Conservation (phyloP, 2,797 vertebrate species). For the Acanthis flammea region DNA sequence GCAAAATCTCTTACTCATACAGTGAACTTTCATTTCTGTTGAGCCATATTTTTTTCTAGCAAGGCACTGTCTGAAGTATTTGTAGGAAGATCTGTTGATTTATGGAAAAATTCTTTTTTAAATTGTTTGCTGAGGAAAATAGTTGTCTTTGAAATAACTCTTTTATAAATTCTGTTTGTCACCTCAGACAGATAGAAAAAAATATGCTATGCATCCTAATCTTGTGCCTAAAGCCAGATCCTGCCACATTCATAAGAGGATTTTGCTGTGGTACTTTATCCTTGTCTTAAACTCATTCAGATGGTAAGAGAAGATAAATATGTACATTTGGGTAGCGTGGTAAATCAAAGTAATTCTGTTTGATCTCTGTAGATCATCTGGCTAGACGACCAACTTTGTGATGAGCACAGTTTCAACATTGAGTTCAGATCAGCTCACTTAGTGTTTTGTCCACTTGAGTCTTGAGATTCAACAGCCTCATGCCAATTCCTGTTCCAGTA, state of each 20-base stretch:
- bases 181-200: neutral
- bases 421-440: neutral
- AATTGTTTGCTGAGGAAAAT: neutral
- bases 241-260: neutral
- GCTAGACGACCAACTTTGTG: neutral
- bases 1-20: neutral
- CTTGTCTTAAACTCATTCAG: neutral
- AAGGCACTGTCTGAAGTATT: neutral
- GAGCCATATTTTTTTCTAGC: neutral
- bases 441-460: neutral
- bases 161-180: neutral
- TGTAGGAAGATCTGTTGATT: neutral
- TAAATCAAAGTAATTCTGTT: neutral
- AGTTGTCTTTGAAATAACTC: neutral
- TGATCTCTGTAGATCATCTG: neutral
- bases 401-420: accelerated
- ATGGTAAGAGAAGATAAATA: neutral
- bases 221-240: neutral
- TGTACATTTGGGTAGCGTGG: neutral
- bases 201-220: neutral
- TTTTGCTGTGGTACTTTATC: neutral
- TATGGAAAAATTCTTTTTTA: neutral
- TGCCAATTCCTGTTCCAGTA: neutral
- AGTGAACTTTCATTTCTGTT: neutral
- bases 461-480: neutral